These are phyloP conservation scores for Drosophila colorata DNA, from an alignment of 2,888 invertebrate species.

Conservation along the genomic window DNA sequence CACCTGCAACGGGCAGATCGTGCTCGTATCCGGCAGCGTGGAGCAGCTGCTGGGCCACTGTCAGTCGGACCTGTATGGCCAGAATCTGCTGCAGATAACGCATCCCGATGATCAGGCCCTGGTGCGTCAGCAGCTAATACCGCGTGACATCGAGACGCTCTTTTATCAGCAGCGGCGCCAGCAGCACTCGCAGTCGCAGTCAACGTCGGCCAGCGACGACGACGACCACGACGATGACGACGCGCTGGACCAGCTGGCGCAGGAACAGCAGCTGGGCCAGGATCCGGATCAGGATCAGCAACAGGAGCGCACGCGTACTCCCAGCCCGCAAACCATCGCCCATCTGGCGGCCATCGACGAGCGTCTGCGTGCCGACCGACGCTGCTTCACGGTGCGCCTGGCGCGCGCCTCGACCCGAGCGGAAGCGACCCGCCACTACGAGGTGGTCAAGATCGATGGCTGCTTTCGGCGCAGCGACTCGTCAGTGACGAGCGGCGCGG, in stretches of 20 bases:
- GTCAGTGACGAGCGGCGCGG: conserved; percentile 85
- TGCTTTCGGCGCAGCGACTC: conserved; percentile 87
- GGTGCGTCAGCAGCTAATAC: conserved; percentile 89
- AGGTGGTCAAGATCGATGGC: conserved; percentile 90
- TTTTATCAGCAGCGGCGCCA: conserved; percentile 69
- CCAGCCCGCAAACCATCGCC: conserved; percentile 66
- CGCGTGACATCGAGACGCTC: conserved; percentile 85
- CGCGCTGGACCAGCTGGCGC: conserved; percentile 13
- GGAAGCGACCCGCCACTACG: conserved; percentile 89
- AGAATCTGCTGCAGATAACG: conserved; percentile 92
- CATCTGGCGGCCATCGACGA: conserved; percentile 80
- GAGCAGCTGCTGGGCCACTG: conserved; percentile 94
- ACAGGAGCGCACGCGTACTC: conserved; percentile 40
- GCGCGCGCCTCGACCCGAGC: conserved; percentile 90
- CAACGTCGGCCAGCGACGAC: conserved; percentile 82
- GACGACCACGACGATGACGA: conserved; percentile 83
- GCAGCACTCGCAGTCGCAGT: conserved; percentile 39
- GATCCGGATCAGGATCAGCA: conserved; percentile 6
- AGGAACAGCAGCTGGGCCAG: conserved; percentile 1
- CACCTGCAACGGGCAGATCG: conserved; percentile 92
- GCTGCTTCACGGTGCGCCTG: conserved; percentile 87
- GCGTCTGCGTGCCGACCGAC: conserved; percentile 85
- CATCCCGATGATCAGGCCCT: conserved; percentile 91
- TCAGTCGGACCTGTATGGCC: conserved; percentile 93
- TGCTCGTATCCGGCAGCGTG: conserved; percentile 94